Base-by-base conservation (phyloP, 2,113 vertebrate species). In the Apteryx mantelli region DNA sequence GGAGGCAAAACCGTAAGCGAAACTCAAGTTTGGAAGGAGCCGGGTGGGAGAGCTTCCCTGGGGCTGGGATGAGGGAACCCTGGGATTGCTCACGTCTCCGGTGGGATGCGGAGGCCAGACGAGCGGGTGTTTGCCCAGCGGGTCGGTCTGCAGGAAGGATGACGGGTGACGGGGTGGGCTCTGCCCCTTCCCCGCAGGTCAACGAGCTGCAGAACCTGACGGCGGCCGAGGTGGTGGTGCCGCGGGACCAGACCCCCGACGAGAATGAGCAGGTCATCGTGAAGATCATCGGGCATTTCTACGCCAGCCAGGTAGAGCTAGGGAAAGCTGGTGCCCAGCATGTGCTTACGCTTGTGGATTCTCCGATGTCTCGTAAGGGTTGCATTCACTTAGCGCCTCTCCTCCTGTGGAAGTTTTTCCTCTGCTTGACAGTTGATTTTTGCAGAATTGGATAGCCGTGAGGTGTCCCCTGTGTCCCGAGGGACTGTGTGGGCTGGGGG, bases 201-300 rank as follows among this genome's bases (percentile, higher is more conserved):
- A 99, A 99, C 0, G 99, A 99, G 96, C 98, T 99, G 84, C 99
- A 99, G 97, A 99, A 99, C 96, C 97, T 99, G 95, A 99, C 99
- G 2, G 99, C 99, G 3, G 99, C 99, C 0, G 99, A 99, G 96
- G 99, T 99, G 91, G 99, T 99, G 78, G 99, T 99, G 44, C 99
- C 99, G 2, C 97, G 99, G 94, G 99, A 99, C 50, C 99, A 99
- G 98, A 99, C 99, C 4, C 99, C 99, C 0, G 99, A 99, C 30
- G 99, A 99, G 97, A 99, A 99, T 0, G 99, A 99, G 95, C 99
- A 99, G 96, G 99, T 99, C 96, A 99, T 99, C 3, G 99, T 99
- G 79, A 99, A 99, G 98, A 99, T 99, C 98, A 99, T 99, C 1
- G 99, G 99, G 96, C 99, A 99, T 97, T 99, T 99, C 98, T 99